A percentile compares a stretch with the other conserved stretches of the same genome.
Conservation (phyloP, 2,888 invertebrate genomes). For the Pharmacophagus antenor region DNA sequence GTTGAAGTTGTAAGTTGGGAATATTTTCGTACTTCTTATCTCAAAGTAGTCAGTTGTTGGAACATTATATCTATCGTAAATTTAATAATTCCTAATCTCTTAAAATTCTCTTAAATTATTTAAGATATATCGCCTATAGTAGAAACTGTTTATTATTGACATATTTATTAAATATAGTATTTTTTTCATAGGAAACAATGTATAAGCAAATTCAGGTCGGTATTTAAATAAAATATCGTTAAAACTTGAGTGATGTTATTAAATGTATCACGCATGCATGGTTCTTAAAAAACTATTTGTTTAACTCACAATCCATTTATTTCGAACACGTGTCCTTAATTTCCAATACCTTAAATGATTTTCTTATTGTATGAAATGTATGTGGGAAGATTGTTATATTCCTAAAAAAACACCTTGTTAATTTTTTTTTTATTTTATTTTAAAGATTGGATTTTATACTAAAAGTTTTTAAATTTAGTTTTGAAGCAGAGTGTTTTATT, state of each 20-base stretch:
- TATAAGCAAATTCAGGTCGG: constrained; percentile 81
- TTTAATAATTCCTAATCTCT: too few species aligned
- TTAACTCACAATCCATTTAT: constrained; percentile 30
- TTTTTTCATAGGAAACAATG: constrained; percentile 78
- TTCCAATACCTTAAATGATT: neutral
- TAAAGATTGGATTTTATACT: neutral
- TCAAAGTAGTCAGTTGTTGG: neutral
- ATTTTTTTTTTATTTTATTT: neutral
- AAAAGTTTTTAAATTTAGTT: neutral
- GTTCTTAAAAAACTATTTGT: constrained; percentile 29
- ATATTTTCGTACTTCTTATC: neutral
- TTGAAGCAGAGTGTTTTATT: neutral
- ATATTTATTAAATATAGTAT: constrained; percentile 34
- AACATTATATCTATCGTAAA: neutral
- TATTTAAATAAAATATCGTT: constrained; percentile 53
- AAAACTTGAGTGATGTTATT: constrained; percentile 65
- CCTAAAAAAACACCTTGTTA: neutral
- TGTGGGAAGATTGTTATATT: constrained; percentile 8
- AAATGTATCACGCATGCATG: constrained; percentile 56
- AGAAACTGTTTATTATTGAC: neutral
- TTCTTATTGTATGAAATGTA: neutral
- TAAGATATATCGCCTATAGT: too few species aligned
- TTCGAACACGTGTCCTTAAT: neutral
- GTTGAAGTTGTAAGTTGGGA: constrained; percentile 79
- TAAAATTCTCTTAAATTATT: too few species aligned